These are phyloP conservation scores for Cataglyphis livida DNA, from an alignment of 2,888 invertebrate species.

Conservation along the genomic window DNA sequence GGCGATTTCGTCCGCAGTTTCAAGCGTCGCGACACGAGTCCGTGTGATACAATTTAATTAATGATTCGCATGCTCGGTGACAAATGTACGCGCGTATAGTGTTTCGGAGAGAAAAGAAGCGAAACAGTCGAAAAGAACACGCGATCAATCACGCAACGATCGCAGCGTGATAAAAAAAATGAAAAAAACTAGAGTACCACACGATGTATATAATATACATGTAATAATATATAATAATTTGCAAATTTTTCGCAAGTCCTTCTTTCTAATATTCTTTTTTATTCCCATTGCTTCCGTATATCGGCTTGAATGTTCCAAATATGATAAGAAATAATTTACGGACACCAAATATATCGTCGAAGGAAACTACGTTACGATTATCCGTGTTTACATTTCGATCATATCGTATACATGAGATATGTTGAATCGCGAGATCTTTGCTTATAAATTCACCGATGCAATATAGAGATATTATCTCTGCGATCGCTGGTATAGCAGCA, in stretches of 20 bases:
- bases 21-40: conserved; percentile 71
- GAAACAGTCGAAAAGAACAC: conserved; percentile 35
- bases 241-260: not conserved
- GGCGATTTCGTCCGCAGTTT: conserved; percentile 32
- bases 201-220: not conserved
- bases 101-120: conserved; percentile 12
- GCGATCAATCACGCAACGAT: conserved; percentile 47
- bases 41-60: conserved; percentile 68
- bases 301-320: not conserved
- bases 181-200: conserved; percentile 8
- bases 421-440: conserved; percentile 2
- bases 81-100: conserved; percentile 17
- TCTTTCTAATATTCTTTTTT: not conserved
- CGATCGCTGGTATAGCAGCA: conserved; percentile 21
- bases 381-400: conserved; percentile 6
- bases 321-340: not conserved
- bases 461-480: conserved; percentile 26
- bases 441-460: conserved; percentile 30
- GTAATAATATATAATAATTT: conserved; percentile 6
- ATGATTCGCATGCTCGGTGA: conserved; percentile 62
- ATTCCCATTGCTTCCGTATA: not conserved
- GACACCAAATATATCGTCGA: not conserved
- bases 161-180: not conserved
- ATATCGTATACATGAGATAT: not conserved
- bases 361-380: not conserved